A percentile compares a stretch with the other conserved stretches of the same genome.
phyloP scores from a whole-genome alignment of 2,888 invertebrate genomes.

The Microctonus aethiopoides region DNA sequence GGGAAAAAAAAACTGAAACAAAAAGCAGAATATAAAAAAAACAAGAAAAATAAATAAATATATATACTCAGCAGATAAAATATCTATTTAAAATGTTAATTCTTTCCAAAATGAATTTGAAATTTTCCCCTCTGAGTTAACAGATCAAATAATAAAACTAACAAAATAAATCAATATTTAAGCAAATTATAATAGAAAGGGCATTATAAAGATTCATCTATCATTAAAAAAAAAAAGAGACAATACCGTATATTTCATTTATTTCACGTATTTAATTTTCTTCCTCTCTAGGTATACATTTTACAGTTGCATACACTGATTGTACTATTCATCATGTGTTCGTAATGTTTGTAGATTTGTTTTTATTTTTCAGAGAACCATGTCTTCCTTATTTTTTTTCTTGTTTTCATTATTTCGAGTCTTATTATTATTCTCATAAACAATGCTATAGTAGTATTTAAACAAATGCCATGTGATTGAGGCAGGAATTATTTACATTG shows the following conservation, averaged over 20 bases:
- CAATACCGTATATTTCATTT: constrained; percentile 39
- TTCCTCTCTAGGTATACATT: constrained; percentile 43
- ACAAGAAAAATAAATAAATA: constrained; percentile 19
- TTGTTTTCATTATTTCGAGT: constrained; percentile 19
- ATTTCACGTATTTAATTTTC: constrained; percentile 41
- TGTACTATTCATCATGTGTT: constrained; percentile 46
- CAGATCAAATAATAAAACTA: not conserved
- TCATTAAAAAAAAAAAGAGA: constrained; percentile 30
- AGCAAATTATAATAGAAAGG: not conserved
- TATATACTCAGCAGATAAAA: constrained; percentile 9
- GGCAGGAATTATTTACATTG: constrained; percentile 16
- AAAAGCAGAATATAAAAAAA: not conserved
- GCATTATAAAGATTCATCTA: constrained; percentile 14
- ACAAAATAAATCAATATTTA: not conserved
- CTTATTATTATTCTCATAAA: constrained; percentile 13
- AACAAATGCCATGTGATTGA: not conserved
- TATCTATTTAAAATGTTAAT: constrained; percentile 2
- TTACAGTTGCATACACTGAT: constrained; percentile 44
- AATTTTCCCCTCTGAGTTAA: not conserved
- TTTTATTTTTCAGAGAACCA: constrained; percentile 15
- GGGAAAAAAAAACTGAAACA: not conserved
- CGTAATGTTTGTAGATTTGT: constrained; percentile 33
- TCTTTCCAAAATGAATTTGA: not conserved
- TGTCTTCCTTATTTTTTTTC: constrained; percentile 8
- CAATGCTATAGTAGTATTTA: constrained; percentile 14